Conservation (phyloP, 2,888 invertebrate species). For the Portevinia maculata region DNA sequence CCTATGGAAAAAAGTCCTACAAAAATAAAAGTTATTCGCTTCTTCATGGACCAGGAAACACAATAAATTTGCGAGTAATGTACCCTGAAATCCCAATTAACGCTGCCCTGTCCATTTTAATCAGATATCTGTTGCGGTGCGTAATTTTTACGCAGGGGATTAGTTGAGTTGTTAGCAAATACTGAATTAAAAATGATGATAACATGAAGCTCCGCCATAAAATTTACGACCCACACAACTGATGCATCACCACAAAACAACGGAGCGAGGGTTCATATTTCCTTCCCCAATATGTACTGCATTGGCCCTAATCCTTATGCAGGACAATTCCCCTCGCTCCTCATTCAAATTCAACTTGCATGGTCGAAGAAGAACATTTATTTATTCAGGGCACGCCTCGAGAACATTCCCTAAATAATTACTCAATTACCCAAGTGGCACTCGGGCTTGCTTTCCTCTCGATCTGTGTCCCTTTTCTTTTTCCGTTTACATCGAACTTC, state of each 20-base stretch:
- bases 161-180: conserved; percentile 30
- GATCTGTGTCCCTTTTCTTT: conserved; percentile 13
- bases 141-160: conserved; percentile 61
- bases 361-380: conserved; percentile 28
- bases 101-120: conserved; percentile 60
- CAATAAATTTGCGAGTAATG: conserved; percentile 57
- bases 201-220: conserved; percentile 38
- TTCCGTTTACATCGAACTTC: conserved; percentile 46
- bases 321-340: not conserved
- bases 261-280: not conserved
- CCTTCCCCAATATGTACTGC: not conserved
- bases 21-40: conserved; percentile 45
- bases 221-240: conserved; percentile 47
- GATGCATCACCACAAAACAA: conserved; percentile 35
- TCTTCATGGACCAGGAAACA: conserved; percentile 54
- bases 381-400: conserved; percentile 60
- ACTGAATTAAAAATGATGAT: conserved; percentile 61
- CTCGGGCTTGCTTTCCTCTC: conserved; percentile 36
- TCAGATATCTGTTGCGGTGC: conserved; percentile 43
- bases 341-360: not conserved
- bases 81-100: conserved; percentile 67
- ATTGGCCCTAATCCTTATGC: conserved; percentile 18
- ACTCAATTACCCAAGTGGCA: conserved; percentile 69
- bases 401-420: conserved; percentile 60
- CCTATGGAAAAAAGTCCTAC: too few relatives aligned